Evolutionary conservation across 1,140 invertebrate genomes (phyloP).

Genomic region (Arctopsyche grandis): DNA sequence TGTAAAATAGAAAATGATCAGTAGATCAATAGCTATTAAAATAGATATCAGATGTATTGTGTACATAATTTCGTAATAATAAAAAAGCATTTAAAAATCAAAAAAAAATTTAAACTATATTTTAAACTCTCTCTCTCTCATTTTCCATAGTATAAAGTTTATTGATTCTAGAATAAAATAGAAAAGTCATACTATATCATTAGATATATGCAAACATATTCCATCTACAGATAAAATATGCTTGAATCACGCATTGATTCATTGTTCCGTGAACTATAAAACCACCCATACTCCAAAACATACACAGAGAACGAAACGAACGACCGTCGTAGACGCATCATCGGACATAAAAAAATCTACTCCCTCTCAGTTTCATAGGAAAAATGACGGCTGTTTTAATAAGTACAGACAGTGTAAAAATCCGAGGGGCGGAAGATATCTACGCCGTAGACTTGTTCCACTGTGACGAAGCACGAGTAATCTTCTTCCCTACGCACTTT

Average conservation of each 20-base stretch:
- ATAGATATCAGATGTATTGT: no score
- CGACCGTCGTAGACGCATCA: no score
- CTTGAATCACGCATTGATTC: neutral
- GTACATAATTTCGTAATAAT: no score
- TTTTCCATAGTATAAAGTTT: no score
- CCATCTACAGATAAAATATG: neutral
- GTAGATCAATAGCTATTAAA: no score
- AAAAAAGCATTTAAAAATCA: no score
- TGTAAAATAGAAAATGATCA: no score
- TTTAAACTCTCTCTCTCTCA: no score
- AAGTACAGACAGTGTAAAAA: neutral
- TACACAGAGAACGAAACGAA: neutral
- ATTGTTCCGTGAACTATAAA: conserved; percentile 7
- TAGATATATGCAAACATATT: no score
- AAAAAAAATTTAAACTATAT: no score
- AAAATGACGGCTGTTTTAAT: conserved; percentile 16
- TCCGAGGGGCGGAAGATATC: neutral
- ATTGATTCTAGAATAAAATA: no score
- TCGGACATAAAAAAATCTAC: neutral
- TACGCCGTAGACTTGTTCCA: neutral
- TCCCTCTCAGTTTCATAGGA: neutral
- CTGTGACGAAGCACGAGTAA: conserved; percentile 16
- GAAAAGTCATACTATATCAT: no score
- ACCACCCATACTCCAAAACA: neutral
- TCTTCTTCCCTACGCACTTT: conserved; percentile 30